These are phyloP conservation scores for Acromyrmex charruanus DNA, from an alignment of 1,140 invertebrate genomes.

Conservation along the genomic window DNA sequence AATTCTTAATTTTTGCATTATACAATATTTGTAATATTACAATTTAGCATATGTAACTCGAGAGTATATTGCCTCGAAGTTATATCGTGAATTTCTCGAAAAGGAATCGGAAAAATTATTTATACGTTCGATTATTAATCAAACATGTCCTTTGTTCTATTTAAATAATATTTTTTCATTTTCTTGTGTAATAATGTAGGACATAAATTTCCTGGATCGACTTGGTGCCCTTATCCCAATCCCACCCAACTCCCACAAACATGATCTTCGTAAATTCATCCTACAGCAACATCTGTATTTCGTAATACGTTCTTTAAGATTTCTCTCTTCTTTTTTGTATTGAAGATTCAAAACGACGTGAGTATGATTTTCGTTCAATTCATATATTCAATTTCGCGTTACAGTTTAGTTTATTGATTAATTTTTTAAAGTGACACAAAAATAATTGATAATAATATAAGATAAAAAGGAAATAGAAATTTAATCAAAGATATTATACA, in stretches of 20 bases:
- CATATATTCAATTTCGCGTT: neutral
- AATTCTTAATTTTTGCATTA: neutral
- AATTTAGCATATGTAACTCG: neutral
- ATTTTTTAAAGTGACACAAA: neutral
- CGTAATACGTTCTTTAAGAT: neutral
- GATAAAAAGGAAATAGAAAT: neutral
- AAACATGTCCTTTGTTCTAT: neutral
- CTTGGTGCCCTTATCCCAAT: neutral
- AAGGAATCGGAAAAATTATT: neutral
- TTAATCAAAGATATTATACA: neutral
- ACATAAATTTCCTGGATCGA: conserved; percentile 13
- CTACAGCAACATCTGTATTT: neutral
- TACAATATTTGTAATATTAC: neutral
- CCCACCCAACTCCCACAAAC: neutral
- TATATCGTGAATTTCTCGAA: neutral
- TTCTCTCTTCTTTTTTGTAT: too few relatives aligned
- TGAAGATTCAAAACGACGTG: conserved; percentile 24
- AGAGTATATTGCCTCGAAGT: neutral
- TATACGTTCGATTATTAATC: neutral
- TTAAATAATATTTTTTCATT: neutral
- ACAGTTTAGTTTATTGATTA: neutral
- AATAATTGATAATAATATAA: neutral
- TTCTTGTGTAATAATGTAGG: neutral
- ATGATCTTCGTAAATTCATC: neutral
- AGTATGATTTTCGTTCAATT: conserved; percentile 5